phyloP scores from a whole-genome alignment of 23 tunicate genomes.

The Halocynthia aurantium region DNA sequence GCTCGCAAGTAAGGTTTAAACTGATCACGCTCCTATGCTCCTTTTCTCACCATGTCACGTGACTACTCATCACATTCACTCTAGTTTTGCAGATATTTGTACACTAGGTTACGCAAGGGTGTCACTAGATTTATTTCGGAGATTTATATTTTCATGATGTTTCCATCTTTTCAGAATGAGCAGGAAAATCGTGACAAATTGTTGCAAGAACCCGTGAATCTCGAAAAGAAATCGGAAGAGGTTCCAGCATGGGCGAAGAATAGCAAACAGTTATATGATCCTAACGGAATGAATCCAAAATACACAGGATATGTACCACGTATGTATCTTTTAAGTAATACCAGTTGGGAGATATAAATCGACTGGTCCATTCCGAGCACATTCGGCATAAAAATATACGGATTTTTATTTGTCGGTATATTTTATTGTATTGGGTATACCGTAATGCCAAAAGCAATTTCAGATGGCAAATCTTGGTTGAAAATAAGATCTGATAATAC shows the following conservation, averaged over 20 bases:
- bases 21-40: too few species aligned
- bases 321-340: conserved; percentile 4
- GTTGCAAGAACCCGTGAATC: background rate
- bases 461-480: too few species aligned
- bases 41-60: too few species aligned
- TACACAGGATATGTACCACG: conserved; percentile 31
- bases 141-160: background rate
- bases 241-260: conserved; percentile 16
- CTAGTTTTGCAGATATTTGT: too few species aligned
- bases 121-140: too few species aligned
- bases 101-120: too few species aligned
- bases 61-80: too few species aligned
- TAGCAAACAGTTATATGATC: conserved; percentile 2
- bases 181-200: conserved; percentile 17
- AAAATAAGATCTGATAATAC: too few species aligned
- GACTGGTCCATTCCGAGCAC: background rate
- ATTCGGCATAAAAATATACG: background rate
- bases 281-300: conserved; percentile 12
- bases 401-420: background rate
- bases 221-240: conserved; percentile 7
- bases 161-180: background rate
- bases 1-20: too few species aligned
- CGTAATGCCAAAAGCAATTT: too few species aligned
- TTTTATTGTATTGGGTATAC: background rate
- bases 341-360: background rate